These are phyloP conservation scores for Polydrusus pterygomalis DNA, from an alignment of 2,888 invertebrate species.

Conservation along the genomic window DNA sequence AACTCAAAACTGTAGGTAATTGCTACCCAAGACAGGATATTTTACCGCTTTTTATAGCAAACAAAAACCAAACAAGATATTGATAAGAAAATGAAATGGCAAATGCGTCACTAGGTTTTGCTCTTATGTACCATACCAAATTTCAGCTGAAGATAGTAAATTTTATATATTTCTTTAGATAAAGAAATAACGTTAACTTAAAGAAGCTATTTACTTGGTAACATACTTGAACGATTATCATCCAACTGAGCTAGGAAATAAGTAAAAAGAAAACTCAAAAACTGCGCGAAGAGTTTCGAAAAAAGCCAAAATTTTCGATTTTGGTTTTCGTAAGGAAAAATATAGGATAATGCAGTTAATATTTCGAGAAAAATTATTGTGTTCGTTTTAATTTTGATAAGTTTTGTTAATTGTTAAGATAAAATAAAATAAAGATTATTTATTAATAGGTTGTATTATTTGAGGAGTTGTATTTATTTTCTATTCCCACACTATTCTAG, in stretches of 20 bases:
- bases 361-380: constrained; percentile 43
- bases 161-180: no score
- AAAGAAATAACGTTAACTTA: no score
- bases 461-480: no score
- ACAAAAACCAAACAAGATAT: no score
- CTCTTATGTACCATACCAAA: no score
- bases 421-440: constrained; percentile 56
- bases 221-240: constrained; percentile 33
- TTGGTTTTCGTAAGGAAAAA: constrained; percentile 44
- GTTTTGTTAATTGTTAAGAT: constrained; percentile 57
- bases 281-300: constrained; percentile 36
- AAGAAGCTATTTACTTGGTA: constrained; percentile 10
- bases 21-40: no score
- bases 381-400: constrained; percentile 53
- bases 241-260: constrained; percentile 35
- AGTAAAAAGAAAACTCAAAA: constrained; percentile 36
- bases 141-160: no score
- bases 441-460: constrained; percentile 39
- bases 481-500: no score
- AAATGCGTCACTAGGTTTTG: no score
- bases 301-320: constrained; percentile 35
- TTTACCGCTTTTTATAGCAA: no score
- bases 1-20: no score
- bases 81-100: no score
- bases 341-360: constrained; percentile 39